Evolutionary conservation across 2,797 vertebrate species (phyloP), one percentile per base, ranked within the genome.

Genomic region (Sebastes hubbsi): DNA sequence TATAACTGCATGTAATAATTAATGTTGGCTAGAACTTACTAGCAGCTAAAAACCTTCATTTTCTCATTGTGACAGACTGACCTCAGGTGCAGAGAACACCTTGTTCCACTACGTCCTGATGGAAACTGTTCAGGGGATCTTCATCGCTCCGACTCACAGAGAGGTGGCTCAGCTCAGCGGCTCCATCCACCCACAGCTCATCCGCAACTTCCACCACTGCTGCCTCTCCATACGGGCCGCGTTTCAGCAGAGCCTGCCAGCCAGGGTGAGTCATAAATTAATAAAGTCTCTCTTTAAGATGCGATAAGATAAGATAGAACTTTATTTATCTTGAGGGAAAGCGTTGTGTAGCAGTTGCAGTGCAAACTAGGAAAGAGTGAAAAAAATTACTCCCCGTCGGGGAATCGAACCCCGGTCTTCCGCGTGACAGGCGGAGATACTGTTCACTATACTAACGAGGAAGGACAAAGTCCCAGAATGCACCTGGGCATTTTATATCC

Each of bases 31-130:
- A 1, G 42, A 42, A 34, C 16, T 3, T n/a, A 5, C 3, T 18
- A 12, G 9, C n/a, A 20, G 27, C 24, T 29, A 58, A 18, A 42
- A 55, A 8, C 6, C n/a, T 14, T 2, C 9, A 29, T 56, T 12
- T 18, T 7, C 8, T 30, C 13, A 4, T 49, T 72, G 46, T 64
- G 32, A 8, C 88, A 99, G 98, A 87, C 92, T 99, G 75, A 98
- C 97, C 1, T 96, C 97, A 1, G 98, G 98, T 22, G 93, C 96
- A 58, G 98, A 99, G 91, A 99, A 99, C 89, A 98, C 97, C 3
- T 95, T 99, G 81, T 99, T 99, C 93, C 98, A 99, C 91, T 99
- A 99, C 14, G 92, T 99, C 8, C 95, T 96, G 87, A 95, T 99
- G 95, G 98, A 99, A 91, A 96, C 94, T 0, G 93, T 97, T 84